These are phyloP conservation scores for Brachirus orientalis DNA, from an alignment of 2,113 vertebrate genomes.

Conservation along the genomic window DNA sequence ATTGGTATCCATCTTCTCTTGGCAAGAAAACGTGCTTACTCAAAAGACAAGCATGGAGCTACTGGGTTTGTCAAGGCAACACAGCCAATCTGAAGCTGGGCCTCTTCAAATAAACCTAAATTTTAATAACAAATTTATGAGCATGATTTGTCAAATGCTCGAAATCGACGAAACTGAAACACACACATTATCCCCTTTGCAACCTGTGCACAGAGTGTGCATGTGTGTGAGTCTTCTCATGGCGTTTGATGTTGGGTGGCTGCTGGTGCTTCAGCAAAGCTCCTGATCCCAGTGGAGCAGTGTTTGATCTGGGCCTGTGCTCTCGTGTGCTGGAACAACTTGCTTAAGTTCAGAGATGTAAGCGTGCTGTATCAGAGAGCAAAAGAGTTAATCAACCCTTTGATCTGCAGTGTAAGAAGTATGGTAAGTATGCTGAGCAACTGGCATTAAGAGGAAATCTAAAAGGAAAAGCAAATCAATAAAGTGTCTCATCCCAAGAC, in stretches of 20 bases:
- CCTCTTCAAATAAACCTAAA: slow-evolving; percentile 32
- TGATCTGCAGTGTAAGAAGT: slow-evolving; percentile 63
- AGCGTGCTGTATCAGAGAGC: slow-evolving; percentile 52
- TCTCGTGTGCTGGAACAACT: slow-evolving; percentile 70
- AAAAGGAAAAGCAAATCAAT: slow-evolving; percentile 49
- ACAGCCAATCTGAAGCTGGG: slow-evolving; percentile 3
- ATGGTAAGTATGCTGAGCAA: slow-evolving; percentile 45
- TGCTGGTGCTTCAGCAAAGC: slow-evolving; percentile 63
- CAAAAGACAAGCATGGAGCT: not conserved
- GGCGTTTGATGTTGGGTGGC: slow-evolving; percentile 76
- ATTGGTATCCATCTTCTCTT: too few species aligned
- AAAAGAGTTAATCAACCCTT: slow-evolving; percentile 74
- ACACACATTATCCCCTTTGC: slow-evolving; percentile 25
- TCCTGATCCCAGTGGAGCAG: slow-evolving; percentile 69
- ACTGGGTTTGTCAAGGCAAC: slow-evolving; percentile 1
- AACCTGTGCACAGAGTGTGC: slow-evolving; percentile 18
- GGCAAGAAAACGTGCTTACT: not conserved
- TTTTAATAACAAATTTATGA: slow-evolving; percentile 31
- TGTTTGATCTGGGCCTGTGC: slow-evolving; percentile 75
- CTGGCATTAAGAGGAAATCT: slow-evolving; percentile 43
- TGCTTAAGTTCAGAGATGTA: slow-evolving; percentile 70
- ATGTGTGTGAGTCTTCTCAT: slow-evolving; percentile 32
- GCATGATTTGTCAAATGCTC: slow-evolving; percentile 32
- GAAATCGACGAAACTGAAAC: slow-evolving; percentile 38
- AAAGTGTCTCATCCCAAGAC: slow-evolving; percentile 45